Conservation (phyloP, 2,797 vertebrate species). For the Scarus forsteni region DNA sequence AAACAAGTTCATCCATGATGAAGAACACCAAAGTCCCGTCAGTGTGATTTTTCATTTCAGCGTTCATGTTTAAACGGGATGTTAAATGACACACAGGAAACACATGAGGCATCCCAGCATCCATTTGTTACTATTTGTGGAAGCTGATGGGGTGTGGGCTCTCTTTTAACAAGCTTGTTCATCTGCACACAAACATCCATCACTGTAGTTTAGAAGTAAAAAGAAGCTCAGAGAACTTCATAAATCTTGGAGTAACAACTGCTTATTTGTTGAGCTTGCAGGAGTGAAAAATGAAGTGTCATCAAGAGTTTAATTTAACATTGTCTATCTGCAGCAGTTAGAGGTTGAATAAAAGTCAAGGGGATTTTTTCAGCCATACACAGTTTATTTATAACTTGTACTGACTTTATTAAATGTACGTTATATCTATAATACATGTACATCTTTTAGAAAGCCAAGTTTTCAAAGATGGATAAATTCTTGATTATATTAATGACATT, state of each 20-base stretch:
- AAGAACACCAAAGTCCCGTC: constrained; percentile 19
- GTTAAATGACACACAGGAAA: constrained; percentile 42
- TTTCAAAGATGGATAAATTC: too few relatives aligned
- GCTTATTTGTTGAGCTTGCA: background rate
- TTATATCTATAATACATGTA: too few relatives aligned
- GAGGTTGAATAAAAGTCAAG: background rate
- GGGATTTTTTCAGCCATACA: too few relatives aligned
- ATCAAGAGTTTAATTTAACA: too few relatives aligned
- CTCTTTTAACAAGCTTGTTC: constrained; percentile 50
- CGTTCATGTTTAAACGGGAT: constrained; percentile 45
- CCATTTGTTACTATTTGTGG: constrained; percentile 61
- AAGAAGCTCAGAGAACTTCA: constrained; percentile 7
- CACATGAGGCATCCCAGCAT: constrained; percentile 27
- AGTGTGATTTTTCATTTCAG: constrained; percentile 20
- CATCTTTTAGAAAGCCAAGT: too few relatives aligned
- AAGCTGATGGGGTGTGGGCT: constrained; percentile 54
- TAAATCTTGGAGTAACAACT: constrained; percentile 19
- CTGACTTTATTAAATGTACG: too few relatives aligned
- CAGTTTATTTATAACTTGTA: too few relatives aligned
- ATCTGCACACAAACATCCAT: constrained; percentile 50
- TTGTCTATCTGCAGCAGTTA: background rate
- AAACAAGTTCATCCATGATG: constrained; percentile 6
- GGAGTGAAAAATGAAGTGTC: background rate
- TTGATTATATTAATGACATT: too few relatives aligned
- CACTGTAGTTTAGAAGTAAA: constrained; percentile 18